Evolutionary conservation across 1,140 invertebrate genomes (phyloP).

Genomic region (Magallana ariakensis): DNA sequence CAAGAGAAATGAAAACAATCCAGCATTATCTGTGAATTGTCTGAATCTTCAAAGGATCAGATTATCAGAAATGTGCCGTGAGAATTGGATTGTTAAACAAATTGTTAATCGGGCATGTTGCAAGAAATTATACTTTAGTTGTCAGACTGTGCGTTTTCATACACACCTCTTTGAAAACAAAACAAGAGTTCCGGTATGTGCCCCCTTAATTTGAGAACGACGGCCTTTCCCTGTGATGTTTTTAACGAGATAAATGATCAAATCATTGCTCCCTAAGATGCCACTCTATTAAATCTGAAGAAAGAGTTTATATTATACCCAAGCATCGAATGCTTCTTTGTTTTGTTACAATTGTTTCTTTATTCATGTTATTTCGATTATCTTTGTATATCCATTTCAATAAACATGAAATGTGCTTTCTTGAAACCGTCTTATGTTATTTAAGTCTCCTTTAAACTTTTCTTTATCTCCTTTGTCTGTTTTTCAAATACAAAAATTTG

Average conservation of each 20-base stretch:
- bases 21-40: neutral
- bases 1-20: neutral
- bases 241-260: conserved; percentile 28
- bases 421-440: too few relatives aligned
- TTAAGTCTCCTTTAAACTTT: neutral
- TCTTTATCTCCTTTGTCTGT: neutral
- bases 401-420: neutral
- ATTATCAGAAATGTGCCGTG: too few relatives aligned
- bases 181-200: too few relatives aligned
- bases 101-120: too few relatives aligned
- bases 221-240: neutral
- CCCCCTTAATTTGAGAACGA: too few relatives aligned
- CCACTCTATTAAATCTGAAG: neutral
- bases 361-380: conserved; percentile 23
- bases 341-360: conserved; percentile 34
- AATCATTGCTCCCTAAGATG: conserved; percentile 19
- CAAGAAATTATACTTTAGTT: too few relatives aligned
- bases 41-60: too few relatives aligned
- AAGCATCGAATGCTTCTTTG: conserved; percentile 29
- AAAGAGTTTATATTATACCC: neutral
- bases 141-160: too few relatives aligned
- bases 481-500: neutral
- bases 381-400: conserved; percentile 5
- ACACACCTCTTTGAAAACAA: too few relatives aligned
- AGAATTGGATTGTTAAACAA: too few relatives aligned